Evolutionary conservation across 2,113 vertebrate species (phyloP), one percentile per base, ranked within the genome.

Genomic region (Nothoprocta perdicaria): DNA sequence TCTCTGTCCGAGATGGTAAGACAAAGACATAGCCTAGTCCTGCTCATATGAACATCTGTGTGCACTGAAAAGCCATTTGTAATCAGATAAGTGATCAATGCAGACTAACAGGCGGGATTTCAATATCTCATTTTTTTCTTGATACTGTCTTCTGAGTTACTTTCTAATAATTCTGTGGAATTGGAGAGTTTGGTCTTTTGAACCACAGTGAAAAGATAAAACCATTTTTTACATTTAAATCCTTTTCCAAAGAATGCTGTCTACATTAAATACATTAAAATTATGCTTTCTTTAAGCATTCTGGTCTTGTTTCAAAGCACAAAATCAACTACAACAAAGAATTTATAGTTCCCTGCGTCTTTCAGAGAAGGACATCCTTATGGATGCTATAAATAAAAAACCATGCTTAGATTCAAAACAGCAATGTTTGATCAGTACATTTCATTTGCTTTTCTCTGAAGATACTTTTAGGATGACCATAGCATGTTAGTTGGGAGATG

Each of bases 361-460:
- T 92, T 96, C 74, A 80, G 75, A 74, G 50, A 95, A 93, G 52
- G 80, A 84, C 19, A 33, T 45, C 74, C 33, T 66, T 88, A 87
- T 22, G 9, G 65, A 58, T 81, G 71, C 63, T 60, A 91, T 75
- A 95, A 95, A 89, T 69, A 90, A 96, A 91, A 96, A 91, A 85
- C 22, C 17, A 40, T 31, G 10, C 40, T 61, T 55, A 92, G 85
- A 78, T 74, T 90, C 22, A 81, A 92, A 91, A 72, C 11, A 1
- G 68, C 45, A 38, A 10, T 2, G 33, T 80, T 75, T 53, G 67
- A 58, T 38, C 35, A 29, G 40, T 63, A 48, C 7, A 19, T 50
- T 45, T 9, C 31, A 62, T 87, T 77, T 66, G 23, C 21, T 68
- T 71, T 76, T 24, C 22, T 63, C 10, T 77, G 46, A 65, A 76